Evolutionary conservation across 2,797 vertebrate species (phyloP).

Genomic region (Choloepus didactylus): DNA sequence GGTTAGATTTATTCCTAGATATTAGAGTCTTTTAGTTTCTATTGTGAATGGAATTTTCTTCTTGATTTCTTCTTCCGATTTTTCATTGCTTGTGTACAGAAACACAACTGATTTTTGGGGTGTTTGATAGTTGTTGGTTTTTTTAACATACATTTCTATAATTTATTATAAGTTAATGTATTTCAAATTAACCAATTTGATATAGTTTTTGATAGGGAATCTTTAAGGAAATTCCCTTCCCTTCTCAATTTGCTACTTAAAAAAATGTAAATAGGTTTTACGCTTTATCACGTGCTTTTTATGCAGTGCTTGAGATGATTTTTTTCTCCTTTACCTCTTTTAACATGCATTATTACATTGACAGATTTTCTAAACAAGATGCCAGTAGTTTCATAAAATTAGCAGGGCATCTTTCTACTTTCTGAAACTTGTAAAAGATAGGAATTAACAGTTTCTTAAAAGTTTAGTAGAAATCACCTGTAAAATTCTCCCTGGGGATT

Average conservation of each 20-base stretch:
- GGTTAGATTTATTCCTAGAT: too few species aligned
- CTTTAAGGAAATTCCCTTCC: background rate
- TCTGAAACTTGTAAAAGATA: background rate
- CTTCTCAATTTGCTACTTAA: background rate
- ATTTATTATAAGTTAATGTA: too few species aligned
- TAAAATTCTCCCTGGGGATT: background rate
- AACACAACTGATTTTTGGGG: too few species aligned
- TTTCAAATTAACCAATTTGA: background rate
- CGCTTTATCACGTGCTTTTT: background rate
- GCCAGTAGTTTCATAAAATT: background rate
- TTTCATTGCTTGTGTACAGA: too few species aligned
- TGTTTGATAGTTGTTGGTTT: too few species aligned
- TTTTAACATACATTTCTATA: too few species aligned
- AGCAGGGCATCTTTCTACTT: background rate
- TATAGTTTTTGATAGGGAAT: background rate
- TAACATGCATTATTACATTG: background rate
- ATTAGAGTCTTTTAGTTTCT: too few species aligned
- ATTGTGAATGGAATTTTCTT: too few species aligned
- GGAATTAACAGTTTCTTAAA: background rate
- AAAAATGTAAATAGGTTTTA: background rate
- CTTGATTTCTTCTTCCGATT: too few species aligned
- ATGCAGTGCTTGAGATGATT: background rate
- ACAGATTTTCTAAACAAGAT: background rate
- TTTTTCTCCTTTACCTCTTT: background rate
- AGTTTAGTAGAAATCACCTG: background rate